Percentiles rank a stretch among this genome's conserved stretches.
phyloP scores from a whole-genome alignment of 2,797 vertebrate genomes.

The Eulemur coronatus region DNA sequence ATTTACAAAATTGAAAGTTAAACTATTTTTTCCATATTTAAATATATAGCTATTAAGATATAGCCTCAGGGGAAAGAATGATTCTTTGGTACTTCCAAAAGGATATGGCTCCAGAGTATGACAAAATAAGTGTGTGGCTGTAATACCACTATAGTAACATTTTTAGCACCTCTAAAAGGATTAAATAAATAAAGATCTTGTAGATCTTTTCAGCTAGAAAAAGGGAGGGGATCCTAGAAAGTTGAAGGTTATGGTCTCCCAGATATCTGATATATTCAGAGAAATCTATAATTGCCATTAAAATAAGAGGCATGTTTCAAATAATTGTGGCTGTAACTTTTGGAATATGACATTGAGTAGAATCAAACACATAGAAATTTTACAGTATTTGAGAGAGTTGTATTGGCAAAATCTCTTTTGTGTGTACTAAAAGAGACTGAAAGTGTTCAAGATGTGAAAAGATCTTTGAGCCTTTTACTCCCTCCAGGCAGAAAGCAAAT shows the following conservation, averaged over 20 bases:
- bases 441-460: not conserved
- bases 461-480: not conserved
- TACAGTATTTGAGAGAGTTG: not conserved
- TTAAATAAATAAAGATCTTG: not conserved
- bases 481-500: not conserved
- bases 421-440: not conserved
- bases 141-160: not conserved
- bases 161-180: not conserved
- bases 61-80: not conserved
- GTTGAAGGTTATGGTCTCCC: not conserved
- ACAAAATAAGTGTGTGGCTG: not conserved
- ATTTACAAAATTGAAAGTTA: not conserved
- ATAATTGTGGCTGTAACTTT: not conserved
- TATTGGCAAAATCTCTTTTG: not conserved
- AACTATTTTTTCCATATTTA: slow-evolving; percentile 18
- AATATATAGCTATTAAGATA: not conserved
- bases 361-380: slow-evolving; percentile 8
- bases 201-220: not conserved
- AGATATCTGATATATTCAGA: not conserved
- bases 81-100: not conserved
- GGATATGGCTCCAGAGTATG: not conserved
- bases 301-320: not conserved
- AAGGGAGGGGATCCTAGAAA: not conserved
- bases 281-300: not conserved
- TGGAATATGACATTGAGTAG: not conserved